Evolutionary conservation across 2,113 vertebrate genomes (phyloP).

Genomic region (Protobothrops flavoviridis): DNA sequence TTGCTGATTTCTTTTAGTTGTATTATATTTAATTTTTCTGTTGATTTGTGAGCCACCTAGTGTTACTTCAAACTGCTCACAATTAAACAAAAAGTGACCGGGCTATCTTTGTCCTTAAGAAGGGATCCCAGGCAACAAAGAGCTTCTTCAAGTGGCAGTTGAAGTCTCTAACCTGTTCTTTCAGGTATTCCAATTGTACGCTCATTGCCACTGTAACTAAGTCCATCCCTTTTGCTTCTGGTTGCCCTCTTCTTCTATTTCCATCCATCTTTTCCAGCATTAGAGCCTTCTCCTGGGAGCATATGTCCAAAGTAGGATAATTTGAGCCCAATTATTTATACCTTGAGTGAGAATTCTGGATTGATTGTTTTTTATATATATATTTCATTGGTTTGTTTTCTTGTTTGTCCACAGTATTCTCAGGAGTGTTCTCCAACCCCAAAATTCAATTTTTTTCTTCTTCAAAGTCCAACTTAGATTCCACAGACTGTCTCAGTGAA

Average conservation of each 20-base stretch:
- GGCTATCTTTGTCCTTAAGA: background rate
- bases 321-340: background rate
- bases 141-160: background rate
- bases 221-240: background rate
- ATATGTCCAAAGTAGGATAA: background rate
- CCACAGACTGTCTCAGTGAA: background rate
- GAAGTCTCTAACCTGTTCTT: background rate
- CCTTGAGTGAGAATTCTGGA: no score
- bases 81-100: background rate
- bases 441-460: background rate
- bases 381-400: background rate
- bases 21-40: background rate
- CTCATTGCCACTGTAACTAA: background rate
- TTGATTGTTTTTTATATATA: no score
- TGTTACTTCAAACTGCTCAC: background rate
- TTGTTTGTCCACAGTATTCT: background rate
- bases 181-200: background rate
- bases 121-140: background rate
- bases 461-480: background rate
- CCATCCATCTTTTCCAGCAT: background rate
- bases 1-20: background rate
- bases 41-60: background rate
- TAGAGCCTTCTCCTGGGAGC: background rate
- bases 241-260: background rate
- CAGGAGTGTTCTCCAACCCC: background rate